Evolutionary conservation across 2,797 vertebrate species (phyloP).

Genomic region (Coranthus polyacanthus): DNA sequence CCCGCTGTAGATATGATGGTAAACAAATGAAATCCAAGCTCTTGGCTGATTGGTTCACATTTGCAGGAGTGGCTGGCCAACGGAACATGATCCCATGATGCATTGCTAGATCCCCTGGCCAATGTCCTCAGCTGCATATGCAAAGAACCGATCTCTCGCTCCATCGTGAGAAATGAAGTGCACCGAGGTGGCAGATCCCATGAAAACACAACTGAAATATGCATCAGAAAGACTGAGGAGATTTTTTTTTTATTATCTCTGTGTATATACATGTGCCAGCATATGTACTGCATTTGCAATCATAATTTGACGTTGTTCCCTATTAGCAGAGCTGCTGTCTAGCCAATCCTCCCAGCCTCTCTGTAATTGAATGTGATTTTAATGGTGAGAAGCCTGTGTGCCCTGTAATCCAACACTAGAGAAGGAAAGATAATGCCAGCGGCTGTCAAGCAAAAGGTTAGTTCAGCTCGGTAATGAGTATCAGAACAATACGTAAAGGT

Average conservation of each 20-base stretch:
- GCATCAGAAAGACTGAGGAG: constrained; percentile 37
- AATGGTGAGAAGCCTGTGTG: constrained; percentile 72
- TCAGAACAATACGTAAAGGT: constrained; percentile 4
- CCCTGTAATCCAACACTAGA: constrained; percentile 77
- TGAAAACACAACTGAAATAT: constrained; percentile 62
- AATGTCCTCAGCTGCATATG: constrained; percentile 13
- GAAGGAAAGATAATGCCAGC: constrained; percentile 50
- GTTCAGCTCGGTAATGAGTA: constrained; percentile 28
- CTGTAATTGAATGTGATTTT: constrained; percentile 83
- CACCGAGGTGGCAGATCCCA: constrained; percentile 52
- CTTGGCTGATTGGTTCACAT: constrained; percentile 11
- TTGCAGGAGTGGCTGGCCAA: constrained; percentile 11
- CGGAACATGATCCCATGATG: constrained; percentile 44
- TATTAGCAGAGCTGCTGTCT: constrained; percentile 73
- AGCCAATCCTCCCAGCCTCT: constrained; percentile 63
- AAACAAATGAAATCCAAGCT: constrained; percentile 46
- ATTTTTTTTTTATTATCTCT: constrained; percentile 43
- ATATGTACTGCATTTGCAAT: constrained; percentile 56
- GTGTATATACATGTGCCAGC: constrained; percentile 46
- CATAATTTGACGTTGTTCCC: constrained; percentile 66
- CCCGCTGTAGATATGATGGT: constrained; percentile 39
- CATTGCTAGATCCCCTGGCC: constrained; percentile 27
- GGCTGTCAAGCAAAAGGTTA: constrained; percentile 40
- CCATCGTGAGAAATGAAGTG: constrained; percentile 37
- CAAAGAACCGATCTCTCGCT: constrained; percentile 13